Base-by-base conservation (phyloP, 2,797 vertebrate genomes). In the Tragelaphus eurycerus region DNA sequence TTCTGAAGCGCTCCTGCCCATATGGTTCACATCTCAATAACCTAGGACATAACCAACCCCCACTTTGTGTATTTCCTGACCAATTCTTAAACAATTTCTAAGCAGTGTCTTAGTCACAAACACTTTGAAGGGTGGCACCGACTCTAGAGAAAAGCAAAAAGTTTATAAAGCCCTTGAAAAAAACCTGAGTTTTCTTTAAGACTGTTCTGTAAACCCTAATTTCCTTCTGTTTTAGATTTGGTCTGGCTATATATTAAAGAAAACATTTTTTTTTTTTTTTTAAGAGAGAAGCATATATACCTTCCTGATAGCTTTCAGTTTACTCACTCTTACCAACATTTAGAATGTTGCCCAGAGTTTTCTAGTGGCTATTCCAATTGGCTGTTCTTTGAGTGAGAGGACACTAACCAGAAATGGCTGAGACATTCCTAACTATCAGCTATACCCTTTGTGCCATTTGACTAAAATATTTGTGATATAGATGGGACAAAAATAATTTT, bases 71-170 rank as follows among this genome's bases (percentile, higher is more conserved):
- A 34, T 34, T 67, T 67, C 64, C n/a, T 34, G 29, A 79, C 52
- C 57, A 48, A 27, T 86, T 90, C 19, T 46, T 34, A 64, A 27
- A 82, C 17, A 95, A n/a, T 31, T 92, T 67, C 43, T 87, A 10
- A 82, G 55, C 17, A 90, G 38, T 59, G 0, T 93, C 64, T 50
- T 50, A 4, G 48, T 78, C 34, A 52, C 43, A 90, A 76, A 52
- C 16, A 85, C 48, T 81, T 89, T 48, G 25, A 97, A 27, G 29
- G 59, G 50, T 59, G 67, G 64, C 81, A 67, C 23, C 71, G 64
- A 79, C 34, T 93, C 27, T 86, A 86, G 57, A 67, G 84, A 79
- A 92, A 93, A 86, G 55, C 13, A 64, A 97, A 60, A 95, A n/a
- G 4, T 8, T 84, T 90, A 84, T 52, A 93, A 91, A 85, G 12